Evolutionary conservation across 2,888 invertebrate genomes (phyloP).

Genomic region (Nomada goodeniana): DNA sequence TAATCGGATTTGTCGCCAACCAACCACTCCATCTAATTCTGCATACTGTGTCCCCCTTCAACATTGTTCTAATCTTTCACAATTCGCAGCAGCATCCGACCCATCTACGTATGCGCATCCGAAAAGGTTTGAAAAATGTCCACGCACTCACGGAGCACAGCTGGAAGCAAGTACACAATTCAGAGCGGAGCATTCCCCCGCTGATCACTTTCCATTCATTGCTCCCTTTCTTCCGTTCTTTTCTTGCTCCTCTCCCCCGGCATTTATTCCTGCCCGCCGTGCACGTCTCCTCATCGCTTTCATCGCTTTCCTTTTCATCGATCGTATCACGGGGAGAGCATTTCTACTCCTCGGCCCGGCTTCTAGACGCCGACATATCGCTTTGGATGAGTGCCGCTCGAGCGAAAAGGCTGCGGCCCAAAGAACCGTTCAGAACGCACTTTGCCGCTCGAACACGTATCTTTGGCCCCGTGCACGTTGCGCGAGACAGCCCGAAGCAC

Average conservation of each 20-base stretch:
- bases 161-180: background rate
- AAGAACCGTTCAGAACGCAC: slow-evolving; percentile 37
- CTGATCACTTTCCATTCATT: slow-evolving; percentile 4
- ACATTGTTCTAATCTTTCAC: too few species aligned
- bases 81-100: too few species aligned
- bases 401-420: slow-evolving; percentile 29
- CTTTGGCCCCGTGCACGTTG: slow-evolving; percentile 12
- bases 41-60: too few species aligned
- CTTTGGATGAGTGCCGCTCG: slow-evolving; percentile 17
- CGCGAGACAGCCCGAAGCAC: slow-evolving; percentile 22
- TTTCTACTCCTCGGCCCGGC: slow-evolving; percentile 8
- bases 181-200: background rate
- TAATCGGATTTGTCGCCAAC: too few species aligned
- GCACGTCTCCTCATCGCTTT: background rate
- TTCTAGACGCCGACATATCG: slow-evolving; percentile 26
- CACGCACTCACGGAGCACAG: background rate
- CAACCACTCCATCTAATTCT: too few species aligned
- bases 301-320: slow-evolving; percentile 5
- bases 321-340: slow-evolving; percentile 20
- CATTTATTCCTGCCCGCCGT: background rate
- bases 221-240: background rate
- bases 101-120: too few species aligned
- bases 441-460: slow-evolving; percentile 44
- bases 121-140: too few species aligned
- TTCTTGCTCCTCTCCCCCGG: background rate